Base-by-base conservation (phyloP, 1,140 invertebrate species). In the Drosophila tristis region DNA sequence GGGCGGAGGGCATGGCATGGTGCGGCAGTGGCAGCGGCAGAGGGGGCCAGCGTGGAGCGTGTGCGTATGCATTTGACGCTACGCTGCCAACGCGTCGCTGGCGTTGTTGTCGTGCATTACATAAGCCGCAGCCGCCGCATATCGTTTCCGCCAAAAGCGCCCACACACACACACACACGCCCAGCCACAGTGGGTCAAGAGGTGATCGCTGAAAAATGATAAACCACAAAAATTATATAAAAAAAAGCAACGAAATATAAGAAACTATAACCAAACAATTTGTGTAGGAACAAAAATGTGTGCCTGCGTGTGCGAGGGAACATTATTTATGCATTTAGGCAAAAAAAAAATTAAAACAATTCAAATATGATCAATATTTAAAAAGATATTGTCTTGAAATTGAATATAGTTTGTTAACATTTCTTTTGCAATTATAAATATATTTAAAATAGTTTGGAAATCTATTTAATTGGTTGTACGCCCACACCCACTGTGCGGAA, bases 61-160 rank as follows among this genome's bases (percentile, higher is more conserved):
- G 74, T 74, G 70, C 80, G 77, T 76, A 77, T 80, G 64, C 60
- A 71, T 56, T 61, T 55, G 73, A 51, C 57, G 78, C 50, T 66
- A 51, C 57, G 78, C 50, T 66, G 65, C 48, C 59, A 59, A 56
- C 59, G 51, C 45, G 54, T 57, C 64, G 64, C 53, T 53, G 67
- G 29, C 43, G 15, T 29, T 55, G 2, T 68, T 68, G 66, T 68
- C 44, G 65, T 55, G 50, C 59, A 55, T 85, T 85, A 87, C 82
- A 85, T 85, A 85, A 85, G 81, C 65, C 56, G 43, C 57, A 53
- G 62, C 47, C 48, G 62, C 45, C 53, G 61, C 72, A 66, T 81
- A 65, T 77, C 84, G 72, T 73, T 89, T 84, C 72, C 84, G 72
- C 77, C 84, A 87, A 61, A 39, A 77, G 79, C 60, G 75, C 71